A percentile compares a stretch with the other conserved stretches of the same genome.
Evolutionary conservation across 2,797 vertebrate species (phyloP).

Genomic region (Tokudaia muenninki): DNA sequence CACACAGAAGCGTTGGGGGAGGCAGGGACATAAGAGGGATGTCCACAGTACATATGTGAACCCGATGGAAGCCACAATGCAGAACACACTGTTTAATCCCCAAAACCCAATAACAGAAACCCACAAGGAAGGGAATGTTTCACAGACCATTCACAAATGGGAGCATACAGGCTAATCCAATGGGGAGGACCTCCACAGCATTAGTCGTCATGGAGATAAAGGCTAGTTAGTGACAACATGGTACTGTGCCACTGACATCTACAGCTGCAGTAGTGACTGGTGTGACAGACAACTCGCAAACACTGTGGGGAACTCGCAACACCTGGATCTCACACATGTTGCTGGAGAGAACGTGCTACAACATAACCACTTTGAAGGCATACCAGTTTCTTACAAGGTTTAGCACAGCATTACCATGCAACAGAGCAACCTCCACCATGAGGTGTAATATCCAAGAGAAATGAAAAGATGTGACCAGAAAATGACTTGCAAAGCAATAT

Average conservation of each 20-base stretch:
- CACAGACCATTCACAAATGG: not conserved
- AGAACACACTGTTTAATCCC: not conserved
- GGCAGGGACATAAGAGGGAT: no score
- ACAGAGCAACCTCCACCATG: not conserved
- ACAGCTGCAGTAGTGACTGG: rapidly evolving
- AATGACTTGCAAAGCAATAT: not conserved
- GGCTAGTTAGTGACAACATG: not conserved
- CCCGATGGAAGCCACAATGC: not conserved
- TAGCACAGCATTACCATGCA: not conserved
- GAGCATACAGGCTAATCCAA: not conserved
- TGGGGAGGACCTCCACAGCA: rapidly evolving
- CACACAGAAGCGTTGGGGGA: not conserved
- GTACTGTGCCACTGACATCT: rapidly evolving
- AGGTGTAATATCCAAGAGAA: not conserved
- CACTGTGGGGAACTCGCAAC: no score
- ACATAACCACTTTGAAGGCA: rapidly evolving
- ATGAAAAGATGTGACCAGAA: not conserved
- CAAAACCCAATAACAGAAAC: not conserved
- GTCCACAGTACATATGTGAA: rapidly evolving
- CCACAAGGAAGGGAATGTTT: not conserved
- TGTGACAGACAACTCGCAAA: not conserved
- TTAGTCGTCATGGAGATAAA: not conserved
- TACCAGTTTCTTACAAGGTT: not conserved
- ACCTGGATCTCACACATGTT: not conserved
- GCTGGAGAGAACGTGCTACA: no score